Percentiles rank a stretch among this genome's conserved stretches.
Conservation (phyloP, 2,888 invertebrate genomes). For the Dolomedes plantarius region DNA sequence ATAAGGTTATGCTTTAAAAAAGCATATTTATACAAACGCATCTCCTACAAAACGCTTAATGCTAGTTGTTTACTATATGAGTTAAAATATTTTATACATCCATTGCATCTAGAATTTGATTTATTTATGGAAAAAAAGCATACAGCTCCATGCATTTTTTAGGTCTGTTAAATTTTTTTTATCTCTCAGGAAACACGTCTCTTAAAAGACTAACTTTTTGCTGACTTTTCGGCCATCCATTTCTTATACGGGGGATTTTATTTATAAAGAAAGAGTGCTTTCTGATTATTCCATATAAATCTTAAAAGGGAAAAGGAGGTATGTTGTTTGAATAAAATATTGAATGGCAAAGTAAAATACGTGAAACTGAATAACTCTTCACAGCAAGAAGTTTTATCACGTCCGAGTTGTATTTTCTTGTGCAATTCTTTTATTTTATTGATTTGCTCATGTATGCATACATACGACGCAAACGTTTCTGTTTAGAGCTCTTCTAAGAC, state of each 20-base stretch:
- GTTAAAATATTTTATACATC: not conserved
- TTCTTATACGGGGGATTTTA: not conserved
- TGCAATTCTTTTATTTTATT: no score
- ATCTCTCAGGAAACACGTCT: not conserved
- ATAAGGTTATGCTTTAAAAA: no score
- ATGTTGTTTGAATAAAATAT: slow-evolving; percentile 8
- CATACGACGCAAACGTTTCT: no score
- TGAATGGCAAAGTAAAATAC: not conserved
- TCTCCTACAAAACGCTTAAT: no score
- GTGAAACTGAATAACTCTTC: not conserved
- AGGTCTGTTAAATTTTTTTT: not conserved
- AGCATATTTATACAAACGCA: no score
- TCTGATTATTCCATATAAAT: not conserved
- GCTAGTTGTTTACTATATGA: no score
- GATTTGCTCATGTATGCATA: no score
- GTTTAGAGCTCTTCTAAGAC: no score
- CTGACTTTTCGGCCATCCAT: not conserved
- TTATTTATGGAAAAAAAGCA: not conserved
- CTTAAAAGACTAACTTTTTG: not conserved
- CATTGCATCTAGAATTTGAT: not conserved
- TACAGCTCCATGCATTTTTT: not conserved
- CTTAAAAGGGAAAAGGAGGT: not conserved
- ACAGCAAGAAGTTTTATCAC: not conserved
- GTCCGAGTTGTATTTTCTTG: not conserved
- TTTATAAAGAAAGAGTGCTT: not conserved